phyloP scores from a whole-genome alignment of 2,797 vertebrate genomes.

The Propithecus perrieri region DNA sequence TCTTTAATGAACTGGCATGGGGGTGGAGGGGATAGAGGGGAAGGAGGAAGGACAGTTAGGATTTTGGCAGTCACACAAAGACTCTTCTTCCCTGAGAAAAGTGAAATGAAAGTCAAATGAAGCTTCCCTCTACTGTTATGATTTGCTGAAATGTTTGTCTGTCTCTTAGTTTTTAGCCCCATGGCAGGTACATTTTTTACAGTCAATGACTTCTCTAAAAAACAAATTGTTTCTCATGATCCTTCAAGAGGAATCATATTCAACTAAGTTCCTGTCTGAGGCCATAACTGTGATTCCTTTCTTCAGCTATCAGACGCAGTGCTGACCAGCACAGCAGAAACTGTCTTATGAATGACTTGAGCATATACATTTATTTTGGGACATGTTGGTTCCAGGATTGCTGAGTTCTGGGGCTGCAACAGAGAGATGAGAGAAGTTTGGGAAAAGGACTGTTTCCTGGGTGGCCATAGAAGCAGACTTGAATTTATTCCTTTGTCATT shows the following conservation, averaged over 20 bases:
- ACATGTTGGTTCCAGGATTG: not conserved
- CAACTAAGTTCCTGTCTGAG: conserved; percentile 34
- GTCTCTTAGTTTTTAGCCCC: not conserved
- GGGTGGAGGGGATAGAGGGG: not conserved
- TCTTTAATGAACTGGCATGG: conserved; percentile 46
- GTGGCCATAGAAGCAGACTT: not conserved
- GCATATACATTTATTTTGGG: not conserved
- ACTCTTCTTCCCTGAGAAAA: conserved; percentile 63
- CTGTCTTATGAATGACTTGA: not conserved
- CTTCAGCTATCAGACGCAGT: not conserved
- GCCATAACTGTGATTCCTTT: conserved; percentile 6
- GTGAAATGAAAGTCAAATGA: conserved; percentile 54
- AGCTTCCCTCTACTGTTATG: not conserved
- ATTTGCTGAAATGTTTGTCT: not conserved
- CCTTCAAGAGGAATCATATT: conserved; percentile 45
- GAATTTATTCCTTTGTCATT: conserved; percentile 39
- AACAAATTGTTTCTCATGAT: conserved; percentile 71
- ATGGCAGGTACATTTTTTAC: conserved; percentile 46
- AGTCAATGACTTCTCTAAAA: conserved; percentile 63
- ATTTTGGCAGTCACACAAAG: conserved; percentile 53
- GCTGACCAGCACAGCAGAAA: not conserved
- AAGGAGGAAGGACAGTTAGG: conserved; percentile 39
- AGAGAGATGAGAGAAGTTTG: not conserved
- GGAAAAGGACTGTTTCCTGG: not conserved
- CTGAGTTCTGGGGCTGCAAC: not conserved